Conservation (phyloP, 2,888 invertebrate species). For the Kryphioiulus occultus region DNA sequence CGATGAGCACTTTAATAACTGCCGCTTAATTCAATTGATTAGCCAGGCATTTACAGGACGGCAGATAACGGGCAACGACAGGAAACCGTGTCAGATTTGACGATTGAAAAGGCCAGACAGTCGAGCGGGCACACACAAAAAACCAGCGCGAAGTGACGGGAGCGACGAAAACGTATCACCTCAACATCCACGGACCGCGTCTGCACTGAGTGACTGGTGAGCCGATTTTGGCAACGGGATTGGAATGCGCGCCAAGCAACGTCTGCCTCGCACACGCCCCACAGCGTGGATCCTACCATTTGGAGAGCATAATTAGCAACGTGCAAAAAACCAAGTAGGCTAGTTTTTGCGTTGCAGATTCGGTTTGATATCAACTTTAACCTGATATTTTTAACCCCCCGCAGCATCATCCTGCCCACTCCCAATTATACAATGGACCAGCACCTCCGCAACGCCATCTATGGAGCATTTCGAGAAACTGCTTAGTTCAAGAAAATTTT, state of each 20-base stretch:
- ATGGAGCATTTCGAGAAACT: too few species aligned
- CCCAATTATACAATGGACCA: too few species aligned
- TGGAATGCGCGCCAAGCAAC: neutral
- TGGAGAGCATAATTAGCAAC: neutral
- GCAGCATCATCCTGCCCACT: too few species aligned
- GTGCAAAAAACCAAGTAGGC: neutral
- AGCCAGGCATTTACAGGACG: neutral
- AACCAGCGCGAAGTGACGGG: neutral
- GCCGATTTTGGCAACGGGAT: neutral
- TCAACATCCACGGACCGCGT: neutral
- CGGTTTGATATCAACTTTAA: neutral
- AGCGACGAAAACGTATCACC: neutral
- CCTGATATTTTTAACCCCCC: too few species aligned
- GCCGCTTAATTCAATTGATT: neutral
- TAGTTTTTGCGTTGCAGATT: neutral
- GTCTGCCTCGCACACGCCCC: constrained; percentile 31
- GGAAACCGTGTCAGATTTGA: constrained; percentile 7
- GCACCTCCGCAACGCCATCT: too few species aligned
- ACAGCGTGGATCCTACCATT: constrained; percentile 6
- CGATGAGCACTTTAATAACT: neutral
- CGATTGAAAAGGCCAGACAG: neutral
- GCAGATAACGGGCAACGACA: constrained; percentile 1
- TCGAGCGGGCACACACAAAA: neutral
- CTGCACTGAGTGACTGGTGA: neutral
- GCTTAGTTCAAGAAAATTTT: too few species aligned